phyloP scores from a whole-genome alignment of 2,113 vertebrate species.

The Apaloderma vittatum region DNA sequence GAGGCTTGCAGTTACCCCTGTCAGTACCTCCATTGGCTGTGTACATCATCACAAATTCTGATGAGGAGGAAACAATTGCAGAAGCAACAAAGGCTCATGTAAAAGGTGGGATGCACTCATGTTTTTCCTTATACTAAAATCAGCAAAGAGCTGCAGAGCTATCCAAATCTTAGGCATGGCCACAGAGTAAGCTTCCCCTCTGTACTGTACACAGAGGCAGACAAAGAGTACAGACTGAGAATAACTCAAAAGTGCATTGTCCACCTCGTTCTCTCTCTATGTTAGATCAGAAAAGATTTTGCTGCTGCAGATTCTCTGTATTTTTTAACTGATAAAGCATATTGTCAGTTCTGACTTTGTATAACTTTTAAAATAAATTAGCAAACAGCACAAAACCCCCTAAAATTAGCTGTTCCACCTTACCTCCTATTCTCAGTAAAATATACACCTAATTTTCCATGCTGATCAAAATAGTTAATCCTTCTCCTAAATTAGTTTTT shows the following conservation, averaged over 20 bases:
- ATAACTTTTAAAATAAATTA: constrained; percentile 60
- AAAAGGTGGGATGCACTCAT: not conserved
- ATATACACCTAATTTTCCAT: constrained; percentile 79
- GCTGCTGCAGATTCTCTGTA: not conserved
- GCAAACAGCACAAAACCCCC: constrained; percentile 27
- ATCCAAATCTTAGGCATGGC: not conserved
- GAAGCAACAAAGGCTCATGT: not conserved
- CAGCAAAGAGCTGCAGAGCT: not conserved
- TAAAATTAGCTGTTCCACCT: constrained; percentile 61
- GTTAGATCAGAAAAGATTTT: not conserved
- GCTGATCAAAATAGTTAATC: constrained; percentile 83
- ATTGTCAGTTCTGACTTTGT: not conserved
- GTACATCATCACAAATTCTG: not conserved
- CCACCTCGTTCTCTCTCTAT: not conserved
- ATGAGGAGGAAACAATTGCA: not conserved
- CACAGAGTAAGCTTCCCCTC: not conserved
- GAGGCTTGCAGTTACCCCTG: not conserved
- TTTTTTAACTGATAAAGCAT: not conserved
- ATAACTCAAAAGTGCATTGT: not conserved
- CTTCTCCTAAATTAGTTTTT: constrained; percentile 82
- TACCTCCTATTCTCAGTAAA: constrained; percentile 41
- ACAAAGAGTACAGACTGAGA: not conserved
- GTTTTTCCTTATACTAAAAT: not conserved
- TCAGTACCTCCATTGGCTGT: not conserved
- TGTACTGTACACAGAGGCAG: not conserved